A percentile compares a stretch with the other conserved stretches of the same genome.
Evolutionary conservation across 64 coral and sea anemone species (phyloP).

Genomic region (Stichodactyla helianthus): DNA sequence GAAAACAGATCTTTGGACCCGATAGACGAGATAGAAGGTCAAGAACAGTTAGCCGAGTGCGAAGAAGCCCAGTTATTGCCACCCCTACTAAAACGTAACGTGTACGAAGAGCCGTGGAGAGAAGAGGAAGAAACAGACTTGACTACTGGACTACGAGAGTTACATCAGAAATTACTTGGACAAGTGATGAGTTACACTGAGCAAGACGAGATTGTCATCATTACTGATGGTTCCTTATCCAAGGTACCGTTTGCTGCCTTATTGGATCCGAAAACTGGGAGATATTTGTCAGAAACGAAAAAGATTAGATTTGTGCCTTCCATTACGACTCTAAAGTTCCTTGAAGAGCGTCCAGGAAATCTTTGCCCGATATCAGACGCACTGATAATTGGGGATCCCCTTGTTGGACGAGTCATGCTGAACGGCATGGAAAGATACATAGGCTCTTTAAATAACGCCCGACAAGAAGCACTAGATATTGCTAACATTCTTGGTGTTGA

Average conservation of each 20-base stretch:
- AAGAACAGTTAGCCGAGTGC: not conserved
- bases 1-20: not conserved
- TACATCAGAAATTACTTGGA: not conserved
- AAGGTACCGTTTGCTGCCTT: conserved; percentile 42
- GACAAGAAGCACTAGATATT: too few species aligned
- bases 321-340: conserved; percentile 1
- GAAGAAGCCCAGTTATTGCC: not conserved
- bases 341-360: not conserved
- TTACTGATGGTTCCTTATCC: conserved; percentile 15
- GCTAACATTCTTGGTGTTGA: not conserved
- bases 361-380: not conserved
- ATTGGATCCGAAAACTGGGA: conserved; percentile 12
- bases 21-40: not conserved
- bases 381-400: conserved; percentile 5
- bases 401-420: not conserved
- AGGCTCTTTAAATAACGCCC: too few species aligned
- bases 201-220: conserved; percentile 18
- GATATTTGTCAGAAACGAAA: conserved; percentile 21
- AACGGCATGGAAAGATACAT: not conserved
- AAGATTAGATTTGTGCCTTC: conserved; percentile 18
- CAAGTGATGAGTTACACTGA: not conserved
- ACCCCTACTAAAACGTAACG: not conserved
- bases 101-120: not conserved
- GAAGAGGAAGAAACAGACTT: not conserved
- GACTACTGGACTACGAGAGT: not conserved